Evolutionary conservation across 2,113 vertebrate genomes (phyloP).

Genomic region (Ictidomys tridecemlineatus): DNA sequence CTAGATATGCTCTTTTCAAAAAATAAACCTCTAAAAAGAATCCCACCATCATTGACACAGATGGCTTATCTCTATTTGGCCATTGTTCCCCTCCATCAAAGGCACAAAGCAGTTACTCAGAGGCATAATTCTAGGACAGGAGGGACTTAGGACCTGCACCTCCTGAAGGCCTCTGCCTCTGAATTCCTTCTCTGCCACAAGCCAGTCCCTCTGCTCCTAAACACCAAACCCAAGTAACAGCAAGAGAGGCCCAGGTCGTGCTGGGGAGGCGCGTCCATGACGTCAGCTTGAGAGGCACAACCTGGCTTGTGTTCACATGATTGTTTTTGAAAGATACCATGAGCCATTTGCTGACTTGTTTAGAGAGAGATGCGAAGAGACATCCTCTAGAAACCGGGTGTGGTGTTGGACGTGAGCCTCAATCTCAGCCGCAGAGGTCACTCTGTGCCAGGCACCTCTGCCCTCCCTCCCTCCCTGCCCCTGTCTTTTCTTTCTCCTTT

Average conservation of each 20-base stretch:
- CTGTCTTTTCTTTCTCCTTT: no score
- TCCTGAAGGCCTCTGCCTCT: background rate
- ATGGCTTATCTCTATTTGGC: slow-evolving; percentile 54
- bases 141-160: background rate
- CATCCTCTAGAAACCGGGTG: background rate
- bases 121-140: slow-evolving; percentile 3
- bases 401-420: background rate
- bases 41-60: slow-evolving; percentile 42
- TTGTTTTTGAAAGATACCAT: background rate
- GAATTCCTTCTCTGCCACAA: background rate
- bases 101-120: slow-evolving; percentile 57
- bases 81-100: slow-evolving; percentile 49
- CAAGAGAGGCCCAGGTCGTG: no score
- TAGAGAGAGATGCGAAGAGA: background rate
- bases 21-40: slow-evolving; percentile 56
- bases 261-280: background rate
- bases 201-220: background rate
- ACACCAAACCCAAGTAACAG: background rate
- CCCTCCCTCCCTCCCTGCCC: no score
- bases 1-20: slow-evolving; percentile 63
- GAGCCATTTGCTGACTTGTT: background rate
- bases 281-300: background rate
- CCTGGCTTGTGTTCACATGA: background rate
- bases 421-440: background rate
- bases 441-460: background rate